Conservation (phyloP, 2,113 vertebrate species). For the Anarrhichthys ocellatus region DNA sequence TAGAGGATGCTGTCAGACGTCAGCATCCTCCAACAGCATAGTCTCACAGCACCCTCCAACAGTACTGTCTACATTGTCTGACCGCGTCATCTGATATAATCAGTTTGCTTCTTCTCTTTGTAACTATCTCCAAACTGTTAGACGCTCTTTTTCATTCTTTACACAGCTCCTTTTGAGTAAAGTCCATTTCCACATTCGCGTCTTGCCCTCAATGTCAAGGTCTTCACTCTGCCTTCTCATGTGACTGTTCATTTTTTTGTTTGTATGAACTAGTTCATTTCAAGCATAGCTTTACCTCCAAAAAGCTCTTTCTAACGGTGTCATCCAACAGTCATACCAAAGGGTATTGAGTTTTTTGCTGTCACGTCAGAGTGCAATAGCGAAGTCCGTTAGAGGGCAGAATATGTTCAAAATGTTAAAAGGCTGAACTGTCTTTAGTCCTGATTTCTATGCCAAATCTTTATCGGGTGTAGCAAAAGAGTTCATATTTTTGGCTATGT, state of each 20-base stretch:
- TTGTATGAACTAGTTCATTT: not conserved
- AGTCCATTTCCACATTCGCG: not conserved
- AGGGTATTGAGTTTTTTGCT: not conserved
- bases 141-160: not conserved
- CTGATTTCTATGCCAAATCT: not conserved
- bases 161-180: not conserved
- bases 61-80: not conserved
- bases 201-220: not conserved
- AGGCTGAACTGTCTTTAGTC: not conserved
- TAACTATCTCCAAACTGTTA: not conserved
- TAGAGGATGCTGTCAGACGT: no score
- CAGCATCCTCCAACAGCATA: no score
- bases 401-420: not conserved
- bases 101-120: not conserved
- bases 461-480: not conserved
- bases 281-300: not conserved
- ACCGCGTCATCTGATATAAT: not conserved
- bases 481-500: not conserved
- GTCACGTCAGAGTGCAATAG: not conserved
- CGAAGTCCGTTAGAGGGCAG: not conserved
- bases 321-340: not conserved
- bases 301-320: not conserved
- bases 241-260: not conserved
- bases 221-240: not conserved
- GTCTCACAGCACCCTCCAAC: no score